Conservation (phyloP, 2,797 vertebrate species). For the Masticophis lateralis region DNA sequence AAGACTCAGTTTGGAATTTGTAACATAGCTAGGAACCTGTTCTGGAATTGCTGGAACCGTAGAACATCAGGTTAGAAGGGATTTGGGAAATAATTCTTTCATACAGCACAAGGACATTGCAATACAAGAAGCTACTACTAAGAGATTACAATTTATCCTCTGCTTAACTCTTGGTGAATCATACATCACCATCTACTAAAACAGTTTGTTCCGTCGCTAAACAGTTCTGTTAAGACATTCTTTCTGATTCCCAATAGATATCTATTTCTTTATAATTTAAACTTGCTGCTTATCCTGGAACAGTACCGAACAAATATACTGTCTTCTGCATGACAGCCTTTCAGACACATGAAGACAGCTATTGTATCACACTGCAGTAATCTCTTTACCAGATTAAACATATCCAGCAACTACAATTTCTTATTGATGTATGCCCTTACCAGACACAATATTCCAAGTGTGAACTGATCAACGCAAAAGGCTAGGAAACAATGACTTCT, state of each 20-base stretch:
- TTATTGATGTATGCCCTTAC: background rate
- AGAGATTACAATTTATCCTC: background rate
- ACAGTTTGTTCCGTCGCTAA: background rate
- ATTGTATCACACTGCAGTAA: background rate
- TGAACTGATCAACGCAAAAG: background rate
- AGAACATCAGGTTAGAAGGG: background rate
- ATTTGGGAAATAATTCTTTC: background rate
- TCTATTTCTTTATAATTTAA: background rate
- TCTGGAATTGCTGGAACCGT: background rate
- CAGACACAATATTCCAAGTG: background rate
- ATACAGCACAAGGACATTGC: background rate
- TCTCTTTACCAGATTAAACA: background rate
- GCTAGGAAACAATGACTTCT: background rate
- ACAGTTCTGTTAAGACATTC: background rate
- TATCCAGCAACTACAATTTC: background rate
- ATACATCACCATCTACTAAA: background rate
- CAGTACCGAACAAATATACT: background rate
- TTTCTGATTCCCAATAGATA: background rate
- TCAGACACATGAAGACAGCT: background rate
- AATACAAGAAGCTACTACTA: background rate
- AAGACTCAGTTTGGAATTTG: background rate
- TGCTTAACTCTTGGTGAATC: background rate
- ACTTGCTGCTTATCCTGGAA: background rate
- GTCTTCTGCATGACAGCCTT: background rate
- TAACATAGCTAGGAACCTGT: background rate